phyloP scores from a whole-genome alignment of 2,888 invertebrate genomes.

The Erebia palarica region DNA sequence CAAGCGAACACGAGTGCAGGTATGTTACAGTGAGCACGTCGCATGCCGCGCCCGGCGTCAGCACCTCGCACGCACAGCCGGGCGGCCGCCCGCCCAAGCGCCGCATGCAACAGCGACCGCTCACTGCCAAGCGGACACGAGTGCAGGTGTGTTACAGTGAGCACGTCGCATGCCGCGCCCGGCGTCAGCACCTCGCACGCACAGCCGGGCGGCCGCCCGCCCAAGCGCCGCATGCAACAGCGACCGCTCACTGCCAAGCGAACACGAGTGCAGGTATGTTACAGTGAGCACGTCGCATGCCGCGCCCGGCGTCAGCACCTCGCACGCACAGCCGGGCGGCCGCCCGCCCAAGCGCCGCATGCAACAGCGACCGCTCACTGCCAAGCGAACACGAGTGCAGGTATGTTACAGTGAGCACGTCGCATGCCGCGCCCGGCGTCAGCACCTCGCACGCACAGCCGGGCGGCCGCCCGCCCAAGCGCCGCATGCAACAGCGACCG shows the following conservation, averaged over 20 bases:
- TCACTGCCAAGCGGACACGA: constrained; percentile 79
- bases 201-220: constrained; percentile 60
- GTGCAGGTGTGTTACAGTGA: constrained; percentile 66
- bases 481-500: constrained; percentile 67
- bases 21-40: constrained; percentile 54
- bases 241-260: constrained; percentile 77
- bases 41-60: constrained; percentile 45
- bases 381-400: constrained; percentile 81
- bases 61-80: constrained; percentile 36
- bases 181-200: too few species aligned
- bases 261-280: constrained; percentile 76
- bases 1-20: constrained; percentile 81
- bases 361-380: constrained; percentile 69
- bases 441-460: constrained; percentile 59
- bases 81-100: constrained; percentile 69
- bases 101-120: constrained; percentile 66
- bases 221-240: constrained; percentile 67
- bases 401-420: constrained; percentile 56
- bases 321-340: constrained; percentile 50
- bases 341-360: constrained; percentile 69
- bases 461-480: constrained; percentile 66
- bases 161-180: constrained; percentile 55
- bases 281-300: constrained; percentile 56
- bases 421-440: constrained; percentile 47
- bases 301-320: too few species aligned